These are phyloP conservation scores for Philhelius pedissequus DNA, from an alignment of 2,888 invertebrate species.

Conservation along the genomic window DNA sequence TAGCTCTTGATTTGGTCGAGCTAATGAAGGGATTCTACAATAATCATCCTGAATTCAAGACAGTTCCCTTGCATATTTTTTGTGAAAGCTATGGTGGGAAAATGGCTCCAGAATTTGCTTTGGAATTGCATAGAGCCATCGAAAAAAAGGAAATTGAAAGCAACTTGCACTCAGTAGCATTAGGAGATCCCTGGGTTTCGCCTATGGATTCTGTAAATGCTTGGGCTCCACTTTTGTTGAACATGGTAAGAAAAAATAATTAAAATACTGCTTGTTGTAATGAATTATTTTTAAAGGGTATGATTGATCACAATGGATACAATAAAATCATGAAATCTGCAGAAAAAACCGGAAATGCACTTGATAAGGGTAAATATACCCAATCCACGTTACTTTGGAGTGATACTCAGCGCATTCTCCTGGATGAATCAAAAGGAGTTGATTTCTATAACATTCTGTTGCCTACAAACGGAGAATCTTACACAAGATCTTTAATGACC, in stretches of 20 bases:
- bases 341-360: slow-evolving; percentile 80
- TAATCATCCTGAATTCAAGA: slow-evolving; percentile 84
- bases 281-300: slow-evolving; percentile 78
- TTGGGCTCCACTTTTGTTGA: slow-evolving; percentile 89
- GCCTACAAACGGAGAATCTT: slow-evolving; percentile 73
- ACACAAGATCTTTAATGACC: slow-evolving; percentile 70
- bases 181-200: slow-evolving; percentile 95
- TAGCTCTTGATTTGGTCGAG: slow-evolving; percentile 87
- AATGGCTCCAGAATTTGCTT: slow-evolving; percentile 92
- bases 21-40: slow-evolving; percentile 86
- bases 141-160: slow-evolving; percentile 82
- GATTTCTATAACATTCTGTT: slow-evolving; percentile 90
- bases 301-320: slow-evolving; percentile 85
- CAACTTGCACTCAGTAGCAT: slow-evolving; percentile 87
- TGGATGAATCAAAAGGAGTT: slow-evolving; percentile 82
- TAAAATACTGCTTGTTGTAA: not conserved
- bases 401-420: slow-evolving; percentile 82
- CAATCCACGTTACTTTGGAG: slow-evolving; percentile 84
- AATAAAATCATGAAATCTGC: slow-evolving; percentile 82
- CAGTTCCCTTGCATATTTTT: slow-evolving; percentile 89
- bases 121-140: slow-evolving; percentile 82
- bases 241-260: slow-evolving; percentile 80
- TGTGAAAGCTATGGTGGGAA: slow-evolving; percentile 96
- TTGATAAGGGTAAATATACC: slow-evolving; percentile 81
- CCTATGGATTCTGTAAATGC: slow-evolving; percentile 90